Percentiles rank a stretch among this genome's conserved stretches.
phyloP scores from a whole-genome alignment of 1,140 invertebrate genomes.

The Cyclina sinensis region DNA sequence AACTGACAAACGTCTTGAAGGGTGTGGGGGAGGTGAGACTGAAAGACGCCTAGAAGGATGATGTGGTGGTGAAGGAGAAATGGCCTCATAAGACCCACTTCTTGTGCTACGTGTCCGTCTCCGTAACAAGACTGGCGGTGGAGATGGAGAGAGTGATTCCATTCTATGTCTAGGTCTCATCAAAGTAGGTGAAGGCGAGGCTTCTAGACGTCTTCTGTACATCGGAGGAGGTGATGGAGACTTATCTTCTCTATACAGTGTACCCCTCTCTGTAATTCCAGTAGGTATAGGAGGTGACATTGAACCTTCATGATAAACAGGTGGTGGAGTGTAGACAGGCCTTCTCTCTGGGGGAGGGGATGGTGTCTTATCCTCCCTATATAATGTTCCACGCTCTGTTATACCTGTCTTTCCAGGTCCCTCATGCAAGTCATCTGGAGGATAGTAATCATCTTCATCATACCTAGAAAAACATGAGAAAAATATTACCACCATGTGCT shows the following conservation, averaged over 20 bases:
- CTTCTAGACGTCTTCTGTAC: constrained; percentile 8
- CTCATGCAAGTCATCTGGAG: constrained; percentile 57
- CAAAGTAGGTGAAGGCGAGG: constrained; percentile 16
- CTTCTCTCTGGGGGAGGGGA: constrained; percentile 35
- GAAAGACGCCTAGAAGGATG: neutral
- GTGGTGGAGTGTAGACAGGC: constrained; percentile 28
- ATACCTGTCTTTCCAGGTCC: constrained; percentile 65
- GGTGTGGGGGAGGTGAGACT: constrained; percentile 51
- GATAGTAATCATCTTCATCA: constrained; percentile 60
- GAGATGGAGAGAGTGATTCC: constrained; percentile 34
- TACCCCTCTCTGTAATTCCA: constrained; percentile 55
- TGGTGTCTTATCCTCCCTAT: constrained; percentile 56
- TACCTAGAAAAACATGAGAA: constrained; percentile 39
- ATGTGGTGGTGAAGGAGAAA: constrained; percentile 58
- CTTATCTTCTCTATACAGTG: constrained; percentile 53
- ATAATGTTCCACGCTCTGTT: constrained; percentile 56
- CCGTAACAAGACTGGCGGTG: constrained; percentile 13
- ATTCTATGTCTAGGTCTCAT: constrained; percentile 11
- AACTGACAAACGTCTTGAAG: constrained; percentile 2
- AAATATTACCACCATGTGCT: no score
- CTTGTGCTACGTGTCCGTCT: constrained; percentile 32
- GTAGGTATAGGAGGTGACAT: constrained; percentile 57
- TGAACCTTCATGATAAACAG: constrained; percentile 50
- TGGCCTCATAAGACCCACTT: constrained; percentile 42
- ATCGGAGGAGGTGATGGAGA: constrained; percentile 49